Base-by-base conservation (phyloP, 2,888 invertebrate species). In the Marasmarcha lunaedactyla region DNA sequence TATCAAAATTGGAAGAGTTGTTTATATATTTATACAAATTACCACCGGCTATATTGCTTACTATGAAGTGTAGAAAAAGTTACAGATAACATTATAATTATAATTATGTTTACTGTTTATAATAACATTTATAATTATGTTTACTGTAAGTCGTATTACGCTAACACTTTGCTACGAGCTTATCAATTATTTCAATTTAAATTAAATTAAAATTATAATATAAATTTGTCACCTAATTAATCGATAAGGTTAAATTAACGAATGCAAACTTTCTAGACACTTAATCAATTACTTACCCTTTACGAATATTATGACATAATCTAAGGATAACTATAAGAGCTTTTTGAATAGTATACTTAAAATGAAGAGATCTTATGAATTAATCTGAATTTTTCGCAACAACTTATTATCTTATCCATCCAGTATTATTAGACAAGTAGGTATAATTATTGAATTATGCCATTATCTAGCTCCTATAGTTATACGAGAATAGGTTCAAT, bases 351-450 rank as follows among this genome's bases (percentile, higher is more conserved):
- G 76, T 77, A 77, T 78, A 78, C 73, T 72, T 70, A 71, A 68
- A 67, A 73, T 50, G 54, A 68, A 63, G 68, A 72, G 69, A 71
- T 78, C 78, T 79, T 79, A 79, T 78, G 76, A 79, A 72, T 58
- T 71, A 68, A 66, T 71, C 71, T 55, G 68, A 77, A 72, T 70
- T 76, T 68, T 71, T 72, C 71, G 72, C 73, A 63, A 72, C 71
- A 71, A 68, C 71, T 77, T 71, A 66, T 63, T 74, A 69, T 69
- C 71, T 76, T 77, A 63, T 79, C 77, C 78, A 78, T 81, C 79
- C 81, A 81, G 76, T 81, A 79, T 81, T 77, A 77, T 78, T 79
- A 79, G 76, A 77, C 67, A 63, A 67, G 71, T 76, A 76, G 68
- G 63, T 73, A 47, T 74, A 70, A 70, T 64, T 63, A 63, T 59